Percentiles rank a stretch among this genome's conserved stretches.
Conservation (phyloP, 2,797 vertebrate genomes). For the Falco peregrinus region DNA sequence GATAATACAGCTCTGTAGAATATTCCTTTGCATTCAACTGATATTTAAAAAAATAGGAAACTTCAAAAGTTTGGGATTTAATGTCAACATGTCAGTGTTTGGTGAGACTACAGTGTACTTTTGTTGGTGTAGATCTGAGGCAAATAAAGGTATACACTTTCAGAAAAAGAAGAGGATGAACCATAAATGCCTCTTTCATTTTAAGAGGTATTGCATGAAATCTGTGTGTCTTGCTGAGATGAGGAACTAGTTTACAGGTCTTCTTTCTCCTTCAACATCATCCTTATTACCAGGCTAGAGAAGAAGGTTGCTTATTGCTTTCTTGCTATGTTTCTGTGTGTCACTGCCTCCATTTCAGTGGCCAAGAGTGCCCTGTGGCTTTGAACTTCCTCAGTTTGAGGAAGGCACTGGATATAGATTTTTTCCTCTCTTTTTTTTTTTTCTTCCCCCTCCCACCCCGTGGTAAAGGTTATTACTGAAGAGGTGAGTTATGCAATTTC, state of each 20-base stretch:
- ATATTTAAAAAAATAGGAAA: constrained; percentile 14
- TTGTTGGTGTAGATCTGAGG: not conserved
- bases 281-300: not conserved
- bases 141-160: constrained; percentile 9
- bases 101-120: not conserved
- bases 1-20: constrained; percentile 3
- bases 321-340: not conserved
- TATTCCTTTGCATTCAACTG: constrained; percentile 4
- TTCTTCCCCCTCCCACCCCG: fast-evolving
- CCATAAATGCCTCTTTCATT: not conserved
- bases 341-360: not conserved
- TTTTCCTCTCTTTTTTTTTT: no score
- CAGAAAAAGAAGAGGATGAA: not conserved
- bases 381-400: not conserved
- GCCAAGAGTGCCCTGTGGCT: not conserved
- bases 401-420: not conserved
- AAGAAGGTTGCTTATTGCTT: not conserved
- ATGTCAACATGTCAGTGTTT: not conserved
- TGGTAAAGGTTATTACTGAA: not conserved
- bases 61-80: constrained; percentile 9
- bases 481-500: not conserved
- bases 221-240: not conserved
- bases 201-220: not conserved
- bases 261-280: not conserved
- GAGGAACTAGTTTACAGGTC: not conserved